Evolutionary conservation across 2,797 vertebrate species (phyloP), one percentile per base, ranked within the genome.

Genomic region (Anisognathus igniventris): DNA sequence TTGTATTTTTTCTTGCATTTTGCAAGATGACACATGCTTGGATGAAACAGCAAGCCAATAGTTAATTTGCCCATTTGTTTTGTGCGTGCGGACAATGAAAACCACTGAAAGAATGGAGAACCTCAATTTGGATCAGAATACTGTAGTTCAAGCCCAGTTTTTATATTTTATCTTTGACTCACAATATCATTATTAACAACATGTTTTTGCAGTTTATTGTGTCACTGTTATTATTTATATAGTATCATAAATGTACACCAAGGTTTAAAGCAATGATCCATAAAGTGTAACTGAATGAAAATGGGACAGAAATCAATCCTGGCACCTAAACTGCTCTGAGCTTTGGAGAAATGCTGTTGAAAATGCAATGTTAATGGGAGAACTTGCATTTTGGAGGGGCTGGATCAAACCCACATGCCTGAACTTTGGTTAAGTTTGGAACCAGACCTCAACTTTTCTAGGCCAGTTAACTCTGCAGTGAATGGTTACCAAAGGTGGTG

Each of bases 151-250:
- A 92, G 50, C 42, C 70, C 77, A 87, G 53, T 66, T 92, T 90
- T 88, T 94, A 22, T 85, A 45, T 85, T 94, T 95, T 95, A 73
- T 93, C 64, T 86, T 90, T 90, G 83, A 92, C 35, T 93, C 47
- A 51, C 28, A 74, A 23, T 73, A 56, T 39, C 37, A 37, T 88
- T 86, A 73, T 71, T 74, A 88, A 77, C 10, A 8, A 51, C 42
- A 79, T 42, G 8, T 6, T 90, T 95, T 84, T 94, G 18, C n/a
- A 84, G 64, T 48, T 86, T 86, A 70, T 86, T 44, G 6, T 84
- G 28, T 86, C n/a, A 56, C 40, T 72, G 18, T 66, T 88, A 50
- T 73, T 92, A 75, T 90, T 91, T 90, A 92, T 82, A 30, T n/a
- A 42, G 31, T 65, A 71, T 39, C 64, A 79, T 85, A 93, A 94